These are phyloP conservation scores for Hylaeus volcanicus DNA, from an alignment of 1,140 invertebrate species.

Conservation along the genomic window DNA sequence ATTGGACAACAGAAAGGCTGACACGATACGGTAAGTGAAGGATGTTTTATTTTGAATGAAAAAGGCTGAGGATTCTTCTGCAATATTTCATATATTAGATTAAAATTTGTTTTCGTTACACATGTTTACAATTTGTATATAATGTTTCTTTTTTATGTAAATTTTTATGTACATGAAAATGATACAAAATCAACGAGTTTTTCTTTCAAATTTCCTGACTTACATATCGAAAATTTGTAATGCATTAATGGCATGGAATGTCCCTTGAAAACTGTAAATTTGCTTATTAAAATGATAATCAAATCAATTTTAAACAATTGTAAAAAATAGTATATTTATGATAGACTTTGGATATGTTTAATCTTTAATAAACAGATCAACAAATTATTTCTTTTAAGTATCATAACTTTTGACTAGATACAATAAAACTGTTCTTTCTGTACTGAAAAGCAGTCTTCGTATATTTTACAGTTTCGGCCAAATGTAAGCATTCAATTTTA, in stretches of 20 bases:
- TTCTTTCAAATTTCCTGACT: neutral
- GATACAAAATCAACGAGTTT: neutral
- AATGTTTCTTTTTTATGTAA: neutral
- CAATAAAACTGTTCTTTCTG: neutral
- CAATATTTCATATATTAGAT: conserved; percentile 16
- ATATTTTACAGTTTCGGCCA: neutral
- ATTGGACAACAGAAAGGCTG: neutral
- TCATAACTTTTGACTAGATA: conserved; percentile 29
- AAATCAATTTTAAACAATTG: neutral
- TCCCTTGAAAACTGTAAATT: neutral
- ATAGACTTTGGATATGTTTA: neutral
- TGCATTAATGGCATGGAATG: conserved; percentile 5
- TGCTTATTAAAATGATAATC: neutral
- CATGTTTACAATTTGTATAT: conserved; percentile 27
- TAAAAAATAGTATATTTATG: neutral
- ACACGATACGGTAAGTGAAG: conserved; percentile 2
- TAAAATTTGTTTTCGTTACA: conserved; percentile 9
- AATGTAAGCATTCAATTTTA: neutral
- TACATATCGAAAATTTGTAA: conserved; percentile 1
- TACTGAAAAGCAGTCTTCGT: neutral
- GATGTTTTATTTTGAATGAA: neutral
- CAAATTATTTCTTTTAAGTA: conserved; percentile 15
- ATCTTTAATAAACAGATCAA: neutral
- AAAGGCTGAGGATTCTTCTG: neutral
- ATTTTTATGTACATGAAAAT: conserved; percentile 13